Percentiles rank a stretch among this genome's conserved stretches.
phyloP scores from a whole-genome alignment of 2,113 vertebrate species.

The Gadus macrocephalus region DNA sequence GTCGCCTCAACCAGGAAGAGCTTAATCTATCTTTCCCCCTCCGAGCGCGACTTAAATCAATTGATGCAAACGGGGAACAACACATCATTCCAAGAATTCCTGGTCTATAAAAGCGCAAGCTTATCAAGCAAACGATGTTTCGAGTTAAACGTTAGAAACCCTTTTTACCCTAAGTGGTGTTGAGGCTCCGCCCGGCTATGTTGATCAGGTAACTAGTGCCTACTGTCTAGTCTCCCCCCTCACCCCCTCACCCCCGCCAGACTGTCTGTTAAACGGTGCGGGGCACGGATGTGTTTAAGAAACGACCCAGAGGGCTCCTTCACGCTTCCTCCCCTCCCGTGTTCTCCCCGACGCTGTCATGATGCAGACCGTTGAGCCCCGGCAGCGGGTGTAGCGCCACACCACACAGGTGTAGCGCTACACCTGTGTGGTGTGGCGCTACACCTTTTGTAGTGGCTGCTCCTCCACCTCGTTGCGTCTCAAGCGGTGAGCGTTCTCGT shows the following conservation, averaged over 20 bases:
- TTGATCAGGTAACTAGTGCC: too few relatives aligned
- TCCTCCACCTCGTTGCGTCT: not conserved
- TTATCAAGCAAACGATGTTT: too few relatives aligned
- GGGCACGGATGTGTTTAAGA: not conserved
- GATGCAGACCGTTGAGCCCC: slow-evolving; percentile 16
- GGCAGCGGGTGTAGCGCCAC: too few relatives aligned
- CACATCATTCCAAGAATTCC: too few relatives aligned
- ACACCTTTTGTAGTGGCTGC: not conserved
- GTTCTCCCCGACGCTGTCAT: slow-evolving; percentile 16
- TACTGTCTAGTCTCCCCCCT: not conserved
- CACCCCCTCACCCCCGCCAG: not conserved
- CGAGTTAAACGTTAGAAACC: too few relatives aligned
- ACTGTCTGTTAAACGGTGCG: slow-evolving; percentile 35
- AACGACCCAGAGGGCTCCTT: slow-evolving; percentile 7
- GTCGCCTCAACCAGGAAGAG: too few relatives aligned
- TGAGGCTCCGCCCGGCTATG: too few relatives aligned
- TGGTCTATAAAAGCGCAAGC: too few relatives aligned
- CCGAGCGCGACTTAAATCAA: too few relatives aligned
- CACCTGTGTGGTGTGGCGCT: not conserved
- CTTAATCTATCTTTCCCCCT: too few relatives aligned
- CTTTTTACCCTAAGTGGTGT: too few relatives aligned
- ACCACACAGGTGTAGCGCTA: not conserved
- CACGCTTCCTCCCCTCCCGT: not conserved
- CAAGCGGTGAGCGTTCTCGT: not conserved
- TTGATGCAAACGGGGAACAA: too few relatives aligned